Evolutionary conservation across 2,113 vertebrate species (phyloP), one percentile per base, ranked within the genome.

Genomic region (Turnix velox): DNA sequence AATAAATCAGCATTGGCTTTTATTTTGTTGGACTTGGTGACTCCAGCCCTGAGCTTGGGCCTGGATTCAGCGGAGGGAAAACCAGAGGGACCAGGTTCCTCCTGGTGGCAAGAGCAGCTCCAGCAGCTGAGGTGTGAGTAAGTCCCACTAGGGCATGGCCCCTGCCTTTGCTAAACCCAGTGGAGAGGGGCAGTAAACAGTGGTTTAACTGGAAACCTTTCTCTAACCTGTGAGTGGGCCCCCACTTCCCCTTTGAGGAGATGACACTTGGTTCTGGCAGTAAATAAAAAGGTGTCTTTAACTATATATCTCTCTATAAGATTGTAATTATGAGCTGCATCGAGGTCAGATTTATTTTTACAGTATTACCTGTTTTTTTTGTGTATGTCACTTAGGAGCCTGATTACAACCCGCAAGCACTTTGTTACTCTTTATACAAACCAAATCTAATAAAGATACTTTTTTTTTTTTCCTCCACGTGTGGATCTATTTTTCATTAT

Each of bases 391-490:
- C 33, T 74, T 91, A 95, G 12, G 37, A 96, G 78, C 87, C 83
- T 90, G 75, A 96, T 88, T 89, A 88, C 42, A 91, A 72, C 87
- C 96, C 94, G 28, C 96, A 97, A 97, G 97, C 97, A 97, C 97
- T 98, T 98, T 98, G 97, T 98, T 97, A 97, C 97, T 98, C 97
- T 98, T 98, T 97, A 97, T 98, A 98, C 86, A 97, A 96, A 94
- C 92, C 90, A 92, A 96, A 93, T 77, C 31, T 92, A 96, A 95
- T 95, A 94, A 95, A 97, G 43, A 55, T 40, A 42, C 90, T 73
- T 91, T 73, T 66, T 89, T 94, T 85, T 85, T 54, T 74, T 72
- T 51, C 12, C 93, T 91, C 95, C 95, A 92, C 2, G 25, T 83
- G 91, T 24, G 17, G 45, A 7, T 11, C 7, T 61, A 65, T 75